These are phyloP conservation scores for Lomographa bimaculata DNA, from an alignment of 2,888 invertebrate species.

Conservation along the genomic window DNA sequence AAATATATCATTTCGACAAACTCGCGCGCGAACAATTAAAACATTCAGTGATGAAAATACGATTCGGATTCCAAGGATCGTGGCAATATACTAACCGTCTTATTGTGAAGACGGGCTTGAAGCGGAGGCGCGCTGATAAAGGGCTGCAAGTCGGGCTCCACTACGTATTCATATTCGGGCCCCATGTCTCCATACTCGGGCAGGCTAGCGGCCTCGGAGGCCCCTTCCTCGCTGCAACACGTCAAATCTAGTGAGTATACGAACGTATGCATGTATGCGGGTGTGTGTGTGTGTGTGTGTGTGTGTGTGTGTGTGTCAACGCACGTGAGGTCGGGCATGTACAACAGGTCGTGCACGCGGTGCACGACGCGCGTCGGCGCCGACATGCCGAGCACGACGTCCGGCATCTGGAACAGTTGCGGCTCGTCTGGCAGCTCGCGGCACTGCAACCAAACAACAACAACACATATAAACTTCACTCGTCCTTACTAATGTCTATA, in stretches of 20 bases:
- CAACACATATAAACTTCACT: background rate
- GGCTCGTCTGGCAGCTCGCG: constrained; percentile 66
- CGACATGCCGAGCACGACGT: constrained; percentile 36
- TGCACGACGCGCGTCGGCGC: constrained; percentile 17
- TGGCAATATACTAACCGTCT: no score
- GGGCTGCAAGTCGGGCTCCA: constrained; percentile 1
- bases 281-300: no score
- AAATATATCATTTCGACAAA: no score
- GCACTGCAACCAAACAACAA: constrained; percentile 46
- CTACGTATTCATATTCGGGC: background rate
- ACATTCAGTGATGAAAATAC: no score
- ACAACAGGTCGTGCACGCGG: constrained; percentile 49
- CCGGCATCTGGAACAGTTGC: constrained; percentile 48
- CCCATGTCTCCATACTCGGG: constrained; percentile 7
- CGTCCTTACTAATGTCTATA: no score
- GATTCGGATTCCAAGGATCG: no score
- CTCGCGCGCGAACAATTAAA: no score
- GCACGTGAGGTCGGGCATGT: constrained; percentile 46
- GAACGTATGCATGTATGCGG: no score
- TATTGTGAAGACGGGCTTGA: no score
- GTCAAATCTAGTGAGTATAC: no score
- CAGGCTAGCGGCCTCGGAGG: constrained; percentile 14
- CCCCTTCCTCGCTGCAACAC: constrained; percentile 21
- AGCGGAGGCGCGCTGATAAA: no score
- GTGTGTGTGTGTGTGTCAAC: no score